Base-by-base conservation (phyloP, 2,888 invertebrate genomes). In the Amiota communis region DNA sequence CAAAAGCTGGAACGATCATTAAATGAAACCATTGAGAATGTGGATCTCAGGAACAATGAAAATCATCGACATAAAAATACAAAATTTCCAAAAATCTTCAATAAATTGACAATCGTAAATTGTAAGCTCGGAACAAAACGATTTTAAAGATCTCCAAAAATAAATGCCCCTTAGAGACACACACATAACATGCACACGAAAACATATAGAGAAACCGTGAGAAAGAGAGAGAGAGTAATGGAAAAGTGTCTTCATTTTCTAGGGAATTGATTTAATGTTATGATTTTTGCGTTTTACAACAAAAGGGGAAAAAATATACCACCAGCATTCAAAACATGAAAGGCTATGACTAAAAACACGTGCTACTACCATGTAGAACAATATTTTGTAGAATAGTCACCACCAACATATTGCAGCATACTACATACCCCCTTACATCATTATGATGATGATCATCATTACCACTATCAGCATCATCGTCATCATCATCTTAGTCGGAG, bases 261-360 rank as follows among this genome's bases (percentile, higher is more conserved):
- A 51, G 83, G 83, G 79, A 85, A 84, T 85, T 78, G 80, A 82
- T 81, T 77, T 78, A 81, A 85, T 78, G 79, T 84, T 79, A 81
- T 80, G 61, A 63, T 70, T 57, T 70, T 63, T 63, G 63, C 63
- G 51, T 68, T 68, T 65, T 68, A 20, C 12, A 53, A 20, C 13
- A n/a, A 51, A 15, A 17, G 57, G 17, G 17, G 57, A 17, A 10
- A 57, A 20, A 59, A 17, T 17, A 17, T 12, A 20, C 11, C 15
- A 65, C 8, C 65, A 48, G 11, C 65, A 48, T 17, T 13, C 15
- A 15, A 48, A 65, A 65, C 15, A 36, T 47, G n/a, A 4, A 48
- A n/a, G 10, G 9, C 20, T 23, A 68, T 75, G 74, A 70, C 69
- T 68, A 61, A 63, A 49, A 46, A 49, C 56, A 71, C 56, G 53